Conservation (phyloP, 2,888 invertebrate genomes). For the Drosophila mimica region DNA sequence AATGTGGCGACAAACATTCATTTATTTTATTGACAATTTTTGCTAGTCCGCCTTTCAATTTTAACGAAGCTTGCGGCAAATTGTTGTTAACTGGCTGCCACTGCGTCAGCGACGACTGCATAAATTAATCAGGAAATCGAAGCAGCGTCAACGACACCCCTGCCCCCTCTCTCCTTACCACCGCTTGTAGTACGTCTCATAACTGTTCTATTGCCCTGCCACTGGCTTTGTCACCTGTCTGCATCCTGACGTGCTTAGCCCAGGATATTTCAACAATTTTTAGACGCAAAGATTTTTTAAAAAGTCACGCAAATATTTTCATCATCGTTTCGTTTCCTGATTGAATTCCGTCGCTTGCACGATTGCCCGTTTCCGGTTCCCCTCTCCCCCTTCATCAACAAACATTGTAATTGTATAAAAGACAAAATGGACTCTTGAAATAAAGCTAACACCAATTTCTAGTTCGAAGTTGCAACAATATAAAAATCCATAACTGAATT, state of each 20-base stretch:
- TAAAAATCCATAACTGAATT: not conserved
- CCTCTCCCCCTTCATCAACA: not conserved
- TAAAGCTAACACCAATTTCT: slow-evolving; percentile 16
- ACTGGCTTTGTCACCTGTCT: slow-evolving; percentile 50
- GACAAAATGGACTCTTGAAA: slow-evolving; percentile 20
- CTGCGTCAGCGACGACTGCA: slow-evolving; percentile 55
- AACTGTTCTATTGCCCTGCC: not conserved
- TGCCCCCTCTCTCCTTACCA: not conserved
- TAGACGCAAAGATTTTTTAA: slow-evolving; percentile 57
- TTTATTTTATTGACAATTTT: slow-evolving; percentile 80
- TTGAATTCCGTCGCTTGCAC: slow-evolving; percentile 57
- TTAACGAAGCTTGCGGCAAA: slow-evolving; percentile 78
- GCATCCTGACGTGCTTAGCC: slow-evolving; percentile 41
- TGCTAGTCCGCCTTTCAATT: slow-evolving; percentile 66
- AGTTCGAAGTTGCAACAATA: not conserved
- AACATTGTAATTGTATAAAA: slow-evolving; percentile 3
- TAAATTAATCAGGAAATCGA: slow-evolving; percentile 82
- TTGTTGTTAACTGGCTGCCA: slow-evolving; percentile 75
- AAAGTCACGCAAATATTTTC: slow-evolving; percentile 73
- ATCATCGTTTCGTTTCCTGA: slow-evolving; percentile 77
- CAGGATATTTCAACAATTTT: slow-evolving; percentile 55
- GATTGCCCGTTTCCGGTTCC: slow-evolving; percentile 55
- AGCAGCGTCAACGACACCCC: slow-evolving; percentile 38
- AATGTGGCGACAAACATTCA: slow-evolving; percentile 42
- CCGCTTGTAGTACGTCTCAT: not conserved